A percentile compares a stretch with the other conserved stretches of the same genome.
Conservation (phyloP, 2,888 invertebrate genomes). For the Leucophenga maculata region DNA sequence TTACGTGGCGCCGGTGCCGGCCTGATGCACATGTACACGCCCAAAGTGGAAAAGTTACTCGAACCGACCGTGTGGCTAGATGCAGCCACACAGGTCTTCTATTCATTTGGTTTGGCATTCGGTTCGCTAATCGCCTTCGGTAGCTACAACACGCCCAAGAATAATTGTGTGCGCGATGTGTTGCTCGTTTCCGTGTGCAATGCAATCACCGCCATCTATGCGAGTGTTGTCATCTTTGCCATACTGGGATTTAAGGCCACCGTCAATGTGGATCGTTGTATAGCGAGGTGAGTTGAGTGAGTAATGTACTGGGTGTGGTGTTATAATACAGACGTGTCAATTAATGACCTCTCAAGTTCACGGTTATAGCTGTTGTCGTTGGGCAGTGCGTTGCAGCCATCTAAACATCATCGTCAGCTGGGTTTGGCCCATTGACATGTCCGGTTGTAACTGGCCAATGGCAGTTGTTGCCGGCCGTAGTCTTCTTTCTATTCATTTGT, state of each 20-base stretch:
- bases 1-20: constrained; percentile 90
- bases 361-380: neutral
- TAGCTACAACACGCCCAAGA: constrained; percentile 94
- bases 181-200: constrained; percentile 92
- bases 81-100: constrained; percentile 97
- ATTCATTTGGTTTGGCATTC: constrained; percentile 94
- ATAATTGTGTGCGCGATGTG: constrained; percentile 94
- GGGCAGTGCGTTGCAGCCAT: neutral
- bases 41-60: constrained; percentile 89
- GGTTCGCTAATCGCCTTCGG: constrained; percentile 96
- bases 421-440: constrained; percentile 21
- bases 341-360: constrained; percentile 16
- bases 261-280: constrained; percentile 88
- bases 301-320: constrained; percentile 53
- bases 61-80: constrained; percentile 95
- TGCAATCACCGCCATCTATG: constrained; percentile 94
- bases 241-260: constrained; percentile 97
- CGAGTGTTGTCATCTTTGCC: constrained; percentile 94
- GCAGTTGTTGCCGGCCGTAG: constrained; percentile 35
- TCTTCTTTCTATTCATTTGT: constrained; percentile 30
- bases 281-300: constrained; percentile 81
- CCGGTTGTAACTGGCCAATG: constrained; percentile 56
- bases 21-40: constrained; percentile 91
- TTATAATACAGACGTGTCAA: neutral
- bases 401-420: constrained; percentile 3